These are phyloP conservation scores for Cordylochernes scorpioides DNA, from an alignment of 2,888 invertebrate genomes.

Conservation along the genomic window DNA sequence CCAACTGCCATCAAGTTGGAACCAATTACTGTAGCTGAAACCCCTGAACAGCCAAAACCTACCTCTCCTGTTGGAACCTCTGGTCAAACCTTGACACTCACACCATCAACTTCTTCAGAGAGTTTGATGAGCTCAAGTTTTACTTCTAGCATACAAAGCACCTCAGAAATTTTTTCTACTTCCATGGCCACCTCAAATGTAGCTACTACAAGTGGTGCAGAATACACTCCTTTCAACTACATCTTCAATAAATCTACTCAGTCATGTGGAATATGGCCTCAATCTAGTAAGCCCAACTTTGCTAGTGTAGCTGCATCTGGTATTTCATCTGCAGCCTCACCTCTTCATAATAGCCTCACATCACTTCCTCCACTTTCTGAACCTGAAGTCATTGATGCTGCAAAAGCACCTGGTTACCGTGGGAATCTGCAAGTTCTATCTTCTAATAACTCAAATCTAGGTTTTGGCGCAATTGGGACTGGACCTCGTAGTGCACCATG, in stretches of 20 bases:
- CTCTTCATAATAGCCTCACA: constrained; percentile 10
- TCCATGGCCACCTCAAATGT: constrained; percentile 1
- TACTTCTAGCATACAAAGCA: too few relatives aligned
- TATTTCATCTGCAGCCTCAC: constrained; percentile 19
- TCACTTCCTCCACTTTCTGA: constrained; percentile 5
- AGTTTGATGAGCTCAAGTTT: too few relatives aligned
- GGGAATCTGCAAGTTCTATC: constrained; percentile 26
- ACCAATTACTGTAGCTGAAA: constrained; percentile 7
- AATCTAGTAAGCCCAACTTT: constrained; percentile 34
- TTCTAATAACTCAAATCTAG: constrained; percentile 9
- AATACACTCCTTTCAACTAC: constrained; percentile 69
- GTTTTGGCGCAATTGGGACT: constrained; percentile 12
- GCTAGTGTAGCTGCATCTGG: constrained; percentile 39
- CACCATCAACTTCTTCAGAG: too few relatives aligned
- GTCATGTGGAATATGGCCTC: constrained; percentile 34
- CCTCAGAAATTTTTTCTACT: too few relatives aligned
- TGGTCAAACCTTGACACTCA: too few relatives aligned
- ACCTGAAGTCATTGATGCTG: constrained; percentile 36
- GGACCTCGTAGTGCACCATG: constrained; percentile 17
- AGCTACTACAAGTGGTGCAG: constrained; percentile 28
- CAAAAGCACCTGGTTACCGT: constrained; percentile 71
- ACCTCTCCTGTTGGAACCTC: constrained; percentile 5
- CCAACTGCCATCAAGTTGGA: constrained; percentile 7
- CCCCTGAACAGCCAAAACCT: constrained; percentile 5
- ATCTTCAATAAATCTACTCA: constrained; percentile 36